Base-by-base conservation (phyloP, 2,888 invertebrate genomes). In the Acanthosepion esculentum region DNA sequence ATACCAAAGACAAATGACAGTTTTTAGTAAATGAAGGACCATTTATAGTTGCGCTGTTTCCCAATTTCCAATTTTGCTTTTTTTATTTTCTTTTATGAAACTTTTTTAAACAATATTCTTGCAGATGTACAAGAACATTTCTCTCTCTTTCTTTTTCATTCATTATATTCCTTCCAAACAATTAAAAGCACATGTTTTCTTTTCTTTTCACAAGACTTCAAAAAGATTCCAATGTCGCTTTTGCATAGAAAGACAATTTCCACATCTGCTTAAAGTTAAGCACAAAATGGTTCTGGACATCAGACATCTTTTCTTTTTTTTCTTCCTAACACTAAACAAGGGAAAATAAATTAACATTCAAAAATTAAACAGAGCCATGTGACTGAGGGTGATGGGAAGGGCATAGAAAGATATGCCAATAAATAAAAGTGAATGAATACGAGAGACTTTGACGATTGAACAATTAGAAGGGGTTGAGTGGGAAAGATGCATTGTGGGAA, bases 141-240 rank as follows among this genome's bases (percentile, higher is more conserved):
- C 10, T 78, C 12, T 33, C 18, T 78, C n/a, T 78, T 33, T n/a
- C 12, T 78, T 78, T 78, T 78, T 78, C 18, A 12, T 12, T 78
- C 33, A 78, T 78, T 78, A 78, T 78, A 15, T 78, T 78, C 33
- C 78, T 78, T 78, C 78, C 4, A 78, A 78, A 78, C 33, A 78
- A 78, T 78, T n/a, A 78, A 78, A 78, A 78, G 78, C 78, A 78
- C n/a, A 78, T 78, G 78, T 78, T 78, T 78, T 33, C 78, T 78
- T 78, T 33, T 33, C 78, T 33, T 78, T 33, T 78, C 29, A n/a
- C 6, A n/a, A 29, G 33, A 78, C 78, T 78, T 78, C 78, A 78
- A 78, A 78, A 78, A 33, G 78, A 78, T 78, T 78, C 78, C 78
- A 33, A 78, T 78, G 78, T 78, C 78, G 78, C 78, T 78, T 78